phyloP scores from a whole-genome alignment of 2,797 vertebrate species.

The Falco berigora region DNA sequence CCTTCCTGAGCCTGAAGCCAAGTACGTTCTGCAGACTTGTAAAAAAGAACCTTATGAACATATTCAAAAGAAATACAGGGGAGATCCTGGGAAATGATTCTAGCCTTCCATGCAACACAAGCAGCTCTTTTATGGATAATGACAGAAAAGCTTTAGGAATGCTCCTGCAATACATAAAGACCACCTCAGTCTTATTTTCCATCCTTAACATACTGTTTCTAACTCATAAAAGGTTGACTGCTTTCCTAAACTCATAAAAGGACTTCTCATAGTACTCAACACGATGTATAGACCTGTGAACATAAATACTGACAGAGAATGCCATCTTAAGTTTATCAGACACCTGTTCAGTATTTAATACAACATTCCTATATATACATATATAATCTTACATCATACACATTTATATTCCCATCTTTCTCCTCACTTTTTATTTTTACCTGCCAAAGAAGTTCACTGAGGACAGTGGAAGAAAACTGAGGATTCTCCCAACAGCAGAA shows the following conservation, averaged over 20 bases:
- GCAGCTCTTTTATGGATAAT: background rate
- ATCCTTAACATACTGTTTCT: background rate
- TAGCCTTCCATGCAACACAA: background rate
- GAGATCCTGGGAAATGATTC: background rate
- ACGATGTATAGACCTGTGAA: background rate
- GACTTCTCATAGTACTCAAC: background rate
- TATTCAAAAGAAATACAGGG: background rate
- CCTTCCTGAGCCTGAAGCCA: background rate
- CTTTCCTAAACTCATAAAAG: background rate
- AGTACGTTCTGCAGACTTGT: background rate
- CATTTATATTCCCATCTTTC: background rate
- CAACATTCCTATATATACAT: background rate
- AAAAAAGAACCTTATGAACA: background rate
- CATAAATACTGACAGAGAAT: background rate
- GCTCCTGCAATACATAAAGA: background rate
- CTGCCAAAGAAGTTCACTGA: slow-evolving; percentile 99
- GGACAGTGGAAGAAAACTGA: slow-evolving; percentile 98
- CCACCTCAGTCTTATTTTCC: background rate
- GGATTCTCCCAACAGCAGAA: slow-evolving; percentile 99
- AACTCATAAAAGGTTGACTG: background rate
- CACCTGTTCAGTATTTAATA: background rate
- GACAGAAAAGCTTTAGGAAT: background rate
- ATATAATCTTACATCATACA: background rate
- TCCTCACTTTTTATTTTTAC: slow-evolving; percentile 70
- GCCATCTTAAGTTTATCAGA: background rate